Percentiles rank a stretch among this genome's conserved stretches.
Conservation (phyloP, 2,113 vertebrate species). For the Malurus alboscapulatus region DNA sequence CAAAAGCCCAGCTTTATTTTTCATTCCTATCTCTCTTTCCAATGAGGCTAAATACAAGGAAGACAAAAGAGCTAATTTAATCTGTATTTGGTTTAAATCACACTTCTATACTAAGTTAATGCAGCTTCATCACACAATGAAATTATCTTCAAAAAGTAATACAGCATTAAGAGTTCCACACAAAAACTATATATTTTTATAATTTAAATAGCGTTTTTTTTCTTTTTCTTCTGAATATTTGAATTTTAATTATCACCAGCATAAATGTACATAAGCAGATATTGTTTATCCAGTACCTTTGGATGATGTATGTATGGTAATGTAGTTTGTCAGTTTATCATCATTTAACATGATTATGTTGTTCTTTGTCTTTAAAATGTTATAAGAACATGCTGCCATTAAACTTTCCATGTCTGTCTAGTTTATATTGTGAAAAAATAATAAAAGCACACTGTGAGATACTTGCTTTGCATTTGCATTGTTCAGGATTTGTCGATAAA, state of each 20-base stretch:
- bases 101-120: constrained; percentile 18
- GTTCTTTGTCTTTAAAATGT: constrained; percentile 62
- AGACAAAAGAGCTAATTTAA: constrained; percentile 25
- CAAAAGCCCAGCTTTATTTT: constrained; percentile 6
- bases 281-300: constrained; percentile 55
- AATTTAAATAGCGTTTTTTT: constrained; percentile 60
- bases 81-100: constrained; percentile 19
- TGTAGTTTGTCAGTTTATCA: constrained; percentile 63
- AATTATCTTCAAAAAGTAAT: constrained; percentile 12
- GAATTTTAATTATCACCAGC: constrained; percentile 62
- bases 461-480: constrained; percentile 35
- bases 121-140: constrained; percentile 31
- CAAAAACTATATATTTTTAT: constrained; percentile 60
- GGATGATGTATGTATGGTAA: constrained; percentile 59
- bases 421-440: constrained; percentile 71
- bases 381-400: constrained; percentile 65
- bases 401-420: constrained; percentile 62
- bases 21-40: neutral
- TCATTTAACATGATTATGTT: constrained; percentile 64
- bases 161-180: constrained; percentile 54
- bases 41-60: neutral
- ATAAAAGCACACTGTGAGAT: constrained; percentile 70
- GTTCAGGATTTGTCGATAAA: neutral
- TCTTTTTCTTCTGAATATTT: constrained; percentile 59
- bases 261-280: constrained; percentile 62